phyloP scores from a whole-genome alignment of 2,797 vertebrate species.

The Netta rufina region DNA sequence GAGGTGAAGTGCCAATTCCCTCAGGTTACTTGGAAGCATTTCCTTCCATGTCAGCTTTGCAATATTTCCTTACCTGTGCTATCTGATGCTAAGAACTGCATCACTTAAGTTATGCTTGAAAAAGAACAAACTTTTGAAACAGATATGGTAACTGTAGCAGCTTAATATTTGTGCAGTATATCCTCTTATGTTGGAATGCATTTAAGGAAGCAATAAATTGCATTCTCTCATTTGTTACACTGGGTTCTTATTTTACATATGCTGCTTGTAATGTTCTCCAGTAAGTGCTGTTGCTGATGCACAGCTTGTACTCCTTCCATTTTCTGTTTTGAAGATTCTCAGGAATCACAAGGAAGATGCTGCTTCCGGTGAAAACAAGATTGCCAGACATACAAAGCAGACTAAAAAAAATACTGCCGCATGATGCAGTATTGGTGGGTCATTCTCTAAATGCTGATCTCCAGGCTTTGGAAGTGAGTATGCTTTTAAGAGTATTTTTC shows the following conservation, averaged over 20 bases:
- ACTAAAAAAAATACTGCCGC: conserved; percentile 82
- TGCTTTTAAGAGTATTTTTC: not conserved
- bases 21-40: not conserved
- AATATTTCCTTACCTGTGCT: not conserved
- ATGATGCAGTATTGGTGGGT: conserved; percentile 88
- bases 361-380: conserved; percentile 82
- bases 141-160: not conserved
- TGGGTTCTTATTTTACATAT: not conserved
- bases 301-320: not conserved
- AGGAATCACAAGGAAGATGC: conserved; percentile 85
- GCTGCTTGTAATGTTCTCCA: not conserved
- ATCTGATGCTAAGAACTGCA: not conserved
- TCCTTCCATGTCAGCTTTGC: not conserved
- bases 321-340: conserved; percentile 84
- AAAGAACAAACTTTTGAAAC: not conserved
- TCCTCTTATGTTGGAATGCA: not conserved
- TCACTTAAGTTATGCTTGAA: not conserved
- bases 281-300: not conserved
- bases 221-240: not conserved
- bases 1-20: not conserved
- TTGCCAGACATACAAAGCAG: conserved; percentile 83
- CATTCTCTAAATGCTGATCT: conserved; percentile 90
- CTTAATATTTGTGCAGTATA: not conserved
- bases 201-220: not conserved
- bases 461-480: conserved; percentile 84